A percentile compares a stretch with the other conserved stretches of the same genome.
Conservation (phyloP, 2,888 invertebrate species). For the Hirudinaria manillensis region DNA sequence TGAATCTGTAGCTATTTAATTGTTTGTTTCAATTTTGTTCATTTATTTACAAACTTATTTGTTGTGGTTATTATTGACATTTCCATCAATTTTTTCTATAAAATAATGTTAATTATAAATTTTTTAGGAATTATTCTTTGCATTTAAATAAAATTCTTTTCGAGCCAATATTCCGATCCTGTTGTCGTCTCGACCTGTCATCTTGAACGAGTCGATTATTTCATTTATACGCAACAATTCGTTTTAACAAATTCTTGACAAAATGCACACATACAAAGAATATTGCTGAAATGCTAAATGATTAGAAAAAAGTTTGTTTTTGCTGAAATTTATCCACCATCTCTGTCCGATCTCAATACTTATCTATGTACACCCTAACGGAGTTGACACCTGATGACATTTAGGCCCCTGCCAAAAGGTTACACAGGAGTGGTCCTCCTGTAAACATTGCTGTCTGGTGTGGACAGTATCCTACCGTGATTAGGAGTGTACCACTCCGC, state of each 20-base stretch:
- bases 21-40: no score
- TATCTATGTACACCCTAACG: background rate
- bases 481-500: constrained; percentile 14
- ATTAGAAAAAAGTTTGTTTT: constrained; percentile 15
- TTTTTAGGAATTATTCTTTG: background rate
- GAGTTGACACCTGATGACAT: background rate
- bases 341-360: background rate
- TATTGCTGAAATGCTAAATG: constrained; percentile 25
- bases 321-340: background rate
- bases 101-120: background rate
- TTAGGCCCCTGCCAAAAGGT: background rate
- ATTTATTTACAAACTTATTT: no score
- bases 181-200: no score
- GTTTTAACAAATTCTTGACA: constrained; percentile 19
- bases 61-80: background rate
- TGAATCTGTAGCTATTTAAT: no score
- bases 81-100: background rate
- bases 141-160: no score
- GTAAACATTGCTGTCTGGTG: constrained; percentile 27
- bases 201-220: background rate
- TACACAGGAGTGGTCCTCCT: constrained; percentile 27
- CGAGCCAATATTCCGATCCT: no score
- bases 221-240: background rate
- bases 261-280: constrained; percentile 19
- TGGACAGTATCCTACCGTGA: constrained; percentile 5